These are phyloP conservation scores for Bilobella aurantiaca DNA, from an alignment of 1,140 invertebrate genomes.

Conservation along the genomic window DNA sequence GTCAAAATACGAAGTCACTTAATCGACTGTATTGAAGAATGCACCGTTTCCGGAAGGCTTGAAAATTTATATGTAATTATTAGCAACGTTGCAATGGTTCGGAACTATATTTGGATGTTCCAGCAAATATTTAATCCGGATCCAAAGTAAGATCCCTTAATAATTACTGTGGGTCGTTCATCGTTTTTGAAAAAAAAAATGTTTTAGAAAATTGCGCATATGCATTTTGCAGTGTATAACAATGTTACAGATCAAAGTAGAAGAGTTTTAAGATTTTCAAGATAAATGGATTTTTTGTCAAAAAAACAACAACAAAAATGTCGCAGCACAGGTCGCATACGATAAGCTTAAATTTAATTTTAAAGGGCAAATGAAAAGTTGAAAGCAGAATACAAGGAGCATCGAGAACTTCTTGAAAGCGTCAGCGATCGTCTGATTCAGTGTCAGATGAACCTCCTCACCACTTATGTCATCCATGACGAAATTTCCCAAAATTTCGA, in stretches of 20 bases:
- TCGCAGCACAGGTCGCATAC: too few species aligned
- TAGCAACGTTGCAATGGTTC: conserved; percentile 31
- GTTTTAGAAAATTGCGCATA: too few species aligned
- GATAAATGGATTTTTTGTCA: conserved; percentile 3
- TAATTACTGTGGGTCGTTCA: too few species aligned
- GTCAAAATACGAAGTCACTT: conserved; percentile 31
- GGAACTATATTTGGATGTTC: conserved; percentile 34
- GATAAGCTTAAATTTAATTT: conserved; percentile 5
- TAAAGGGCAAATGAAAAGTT: conserved; percentile 25
- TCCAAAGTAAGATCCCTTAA: conserved; percentile 29
- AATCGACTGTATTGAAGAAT: conserved; percentile 29
- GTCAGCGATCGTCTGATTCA: conserved; percentile 64
- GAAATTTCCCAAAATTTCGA: conserved; percentile 60
- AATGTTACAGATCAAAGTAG: too few species aligned
- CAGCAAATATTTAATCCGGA: conserved; percentile 29
- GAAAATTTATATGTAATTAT: conserved; percentile 34
- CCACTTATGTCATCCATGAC: conserved; percentile 66
- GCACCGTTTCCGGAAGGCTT: conserved; percentile 23
- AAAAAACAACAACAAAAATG: background rate
- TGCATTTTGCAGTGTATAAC: too few species aligned
- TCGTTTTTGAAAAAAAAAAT: too few species aligned
- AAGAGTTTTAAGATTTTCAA: background rate
- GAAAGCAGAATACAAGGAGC: conserved; percentile 51
- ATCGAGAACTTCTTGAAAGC: conserved; percentile 66
- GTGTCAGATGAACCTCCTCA: conserved; percentile 59